Conservation (phyloP, 2,797 vertebrate genomes). For the Poeciliopsis paucimaculata region DNA sequence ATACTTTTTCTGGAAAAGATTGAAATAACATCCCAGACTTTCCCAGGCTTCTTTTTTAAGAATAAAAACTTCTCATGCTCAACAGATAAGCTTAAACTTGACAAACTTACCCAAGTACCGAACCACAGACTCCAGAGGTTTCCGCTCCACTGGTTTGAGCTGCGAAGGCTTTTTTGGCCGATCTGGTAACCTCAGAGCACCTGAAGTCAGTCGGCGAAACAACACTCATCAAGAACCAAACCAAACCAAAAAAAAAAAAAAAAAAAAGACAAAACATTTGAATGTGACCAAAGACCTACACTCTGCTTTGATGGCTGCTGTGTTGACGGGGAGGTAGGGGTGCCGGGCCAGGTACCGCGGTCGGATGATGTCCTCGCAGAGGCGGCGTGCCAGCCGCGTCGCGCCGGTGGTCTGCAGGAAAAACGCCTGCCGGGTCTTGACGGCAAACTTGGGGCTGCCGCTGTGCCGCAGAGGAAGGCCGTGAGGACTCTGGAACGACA, state of each 20-base stretch:
- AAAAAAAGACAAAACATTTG: too few relatives aligned
- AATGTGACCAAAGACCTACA: slow-evolving; percentile 81
- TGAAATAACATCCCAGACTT: not conserved
- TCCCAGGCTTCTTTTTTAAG: not conserved
- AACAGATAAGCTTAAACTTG: not conserved
- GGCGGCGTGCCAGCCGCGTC: slow-evolving; percentile 88
- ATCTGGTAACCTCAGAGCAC: slow-evolving; percentile 91
- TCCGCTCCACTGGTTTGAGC: slow-evolving; percentile 90
- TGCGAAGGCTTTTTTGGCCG: slow-evolving; percentile 86
- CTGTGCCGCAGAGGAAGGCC: slow-evolving; percentile 89
- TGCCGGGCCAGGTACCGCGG: slow-evolving; percentile 90
- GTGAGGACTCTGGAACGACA: slow-evolving; percentile 86
- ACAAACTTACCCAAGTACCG: slow-evolving; percentile 89
- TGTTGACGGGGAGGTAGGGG: slow-evolving; percentile 94
- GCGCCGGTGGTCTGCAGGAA: slow-evolving; percentile 92
- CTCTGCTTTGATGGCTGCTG: slow-evolving; percentile 94
- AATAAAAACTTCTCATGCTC: not conserved
- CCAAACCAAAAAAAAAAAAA: too few relatives aligned
- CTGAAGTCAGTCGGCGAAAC: slow-evolving; percentile 69
- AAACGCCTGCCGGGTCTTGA: slow-evolving; percentile 98
- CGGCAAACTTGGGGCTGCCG: slow-evolving; percentile 95
- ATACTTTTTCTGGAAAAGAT: not conserved
- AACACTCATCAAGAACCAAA: not conserved
- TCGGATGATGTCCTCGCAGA: slow-evolving; percentile 93
- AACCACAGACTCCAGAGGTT: slow-evolving; percentile 96